These are phyloP conservation scores for Drosophila bunnanda DNA, from an alignment of 2,888 invertebrate genomes.

Conservation along the genomic window DNA sequence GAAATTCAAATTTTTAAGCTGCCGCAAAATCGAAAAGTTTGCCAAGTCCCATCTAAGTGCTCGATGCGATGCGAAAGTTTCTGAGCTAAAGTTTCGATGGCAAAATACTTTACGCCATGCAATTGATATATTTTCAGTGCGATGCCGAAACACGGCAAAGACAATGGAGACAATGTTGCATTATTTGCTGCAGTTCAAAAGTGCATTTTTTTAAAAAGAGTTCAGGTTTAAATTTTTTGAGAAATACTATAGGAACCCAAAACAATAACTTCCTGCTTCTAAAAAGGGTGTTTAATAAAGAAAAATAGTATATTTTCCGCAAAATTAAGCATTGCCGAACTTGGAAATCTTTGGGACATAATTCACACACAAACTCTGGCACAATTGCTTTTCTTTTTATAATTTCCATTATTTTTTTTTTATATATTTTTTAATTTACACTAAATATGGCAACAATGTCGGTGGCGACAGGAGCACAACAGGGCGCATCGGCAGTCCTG, in stretches of 20 bases:
- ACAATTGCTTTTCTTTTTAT: conserved; percentile 13
- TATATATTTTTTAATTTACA: conserved; percentile 59
- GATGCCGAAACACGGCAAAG: conserved; percentile 1
- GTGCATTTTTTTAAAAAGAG: neutral
- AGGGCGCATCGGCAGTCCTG: conserved; percentile 55
- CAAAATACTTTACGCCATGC: conserved; percentile 37
- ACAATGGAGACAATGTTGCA: neutral
- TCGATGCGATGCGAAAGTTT: conserved; percentile 34
- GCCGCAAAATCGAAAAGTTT: conserved; percentile 38
- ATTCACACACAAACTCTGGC: conserved; percentile 58
- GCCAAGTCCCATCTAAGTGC: conserved; percentile 36
- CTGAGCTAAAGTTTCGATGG: conserved; percentile 27
- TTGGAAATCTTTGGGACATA: conserved; percentile 57
- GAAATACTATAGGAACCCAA: neutral
- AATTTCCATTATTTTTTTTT: neutral
- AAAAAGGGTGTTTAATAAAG: neutral
- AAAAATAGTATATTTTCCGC: conserved; percentile 49
- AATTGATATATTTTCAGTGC: conserved; percentile 35
- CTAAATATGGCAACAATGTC: conserved; percentile 68
- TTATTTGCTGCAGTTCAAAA: neutral
- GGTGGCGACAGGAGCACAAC: conserved; percentile 57
- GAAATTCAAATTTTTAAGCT: conserved; percentile 36
- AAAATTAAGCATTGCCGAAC: conserved; percentile 56
- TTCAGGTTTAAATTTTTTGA: neutral
- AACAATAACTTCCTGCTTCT: too few species aligned